Percentiles rank a stretch among this genome's conserved stretches.
Conservation (phyloP, 1,140 invertebrate species). For the Apolygus lucorum region DNA sequence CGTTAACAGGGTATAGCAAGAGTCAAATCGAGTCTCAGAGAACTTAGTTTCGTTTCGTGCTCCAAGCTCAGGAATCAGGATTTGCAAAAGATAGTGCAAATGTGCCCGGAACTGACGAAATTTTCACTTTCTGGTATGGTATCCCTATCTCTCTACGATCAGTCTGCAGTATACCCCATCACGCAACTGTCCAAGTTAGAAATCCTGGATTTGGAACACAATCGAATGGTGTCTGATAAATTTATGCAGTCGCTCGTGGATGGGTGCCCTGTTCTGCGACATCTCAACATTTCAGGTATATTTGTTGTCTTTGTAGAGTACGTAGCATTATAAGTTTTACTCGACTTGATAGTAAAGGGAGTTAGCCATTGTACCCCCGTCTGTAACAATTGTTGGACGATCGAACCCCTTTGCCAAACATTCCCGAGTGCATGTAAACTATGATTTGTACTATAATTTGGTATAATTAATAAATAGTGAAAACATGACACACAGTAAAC, state of each 20-base stretch:
- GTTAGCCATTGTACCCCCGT: no score
- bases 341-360: no score
- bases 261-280: neutral
- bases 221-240: neutral
- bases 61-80: neutral
- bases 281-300: neutral
- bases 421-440: no score
- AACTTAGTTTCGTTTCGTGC: constrained; percentile 3
- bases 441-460: no score
- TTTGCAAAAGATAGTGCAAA: neutral
- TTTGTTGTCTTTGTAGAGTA: no score
- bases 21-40: neutral
- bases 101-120: neutral
- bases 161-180: neutral
- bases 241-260: neutral
- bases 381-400: no score
- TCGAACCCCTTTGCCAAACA: no score
- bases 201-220: constrained; percentile 6
- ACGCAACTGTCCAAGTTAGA: neutral
- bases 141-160: neutral
- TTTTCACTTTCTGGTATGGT: neutral
- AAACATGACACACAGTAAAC: no score
- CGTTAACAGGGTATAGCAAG: neutral
- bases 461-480: no score
- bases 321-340: no score